Evolutionary conservation across 2,888 invertebrate genomes (phyloP), one percentile per base, ranked within the genome.

Genomic region (Hermaeophaga mercurialis): DNA sequence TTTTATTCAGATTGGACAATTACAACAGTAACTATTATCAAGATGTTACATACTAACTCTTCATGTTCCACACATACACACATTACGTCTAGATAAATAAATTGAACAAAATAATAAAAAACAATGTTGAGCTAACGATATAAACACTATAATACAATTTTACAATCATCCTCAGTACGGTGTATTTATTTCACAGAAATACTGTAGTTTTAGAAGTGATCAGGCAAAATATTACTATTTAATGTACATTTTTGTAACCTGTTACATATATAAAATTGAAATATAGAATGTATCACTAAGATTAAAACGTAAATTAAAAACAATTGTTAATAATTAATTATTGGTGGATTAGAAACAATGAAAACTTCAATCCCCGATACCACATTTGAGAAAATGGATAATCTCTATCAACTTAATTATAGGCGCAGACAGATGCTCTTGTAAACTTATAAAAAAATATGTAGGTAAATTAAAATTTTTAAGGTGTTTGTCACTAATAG

Each of bases 21-120:
- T 78, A 78, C 78, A 78, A 78, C 77, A 78, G 72, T 78, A 77
- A 77, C 75, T 76, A 75, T 75, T 73, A 74, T 75, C 74, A 74
- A 72, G 73, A 72, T 74, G 73, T 73, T n/a, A 73, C 74, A 75
- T 71, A 71, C 73, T 76, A 76, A 71, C 64, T 69, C 70, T 69
- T 73, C 70, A 34, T 71, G 71, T 71, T 73, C 72, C 73, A 75
- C 74, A 74, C 76, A 77, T 73, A 72, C 69, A 64, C 36, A 56
- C 50, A 49, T 66, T 73, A 74, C 73, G 75, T 74, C 74, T 74
- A 75, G 73, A 77, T 76, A 75, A 77, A 77, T 77, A 77, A 77
- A 70, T 63, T 63, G 69, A 76, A 74, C 71, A 73, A 70, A 73
- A 71, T 65, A 36, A 36, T 36, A 36, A 71, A 66, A 68, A 76